phyloP scores from a whole-genome alignment of 2,888 invertebrate species.

The Drosophila kanekoi region DNA sequence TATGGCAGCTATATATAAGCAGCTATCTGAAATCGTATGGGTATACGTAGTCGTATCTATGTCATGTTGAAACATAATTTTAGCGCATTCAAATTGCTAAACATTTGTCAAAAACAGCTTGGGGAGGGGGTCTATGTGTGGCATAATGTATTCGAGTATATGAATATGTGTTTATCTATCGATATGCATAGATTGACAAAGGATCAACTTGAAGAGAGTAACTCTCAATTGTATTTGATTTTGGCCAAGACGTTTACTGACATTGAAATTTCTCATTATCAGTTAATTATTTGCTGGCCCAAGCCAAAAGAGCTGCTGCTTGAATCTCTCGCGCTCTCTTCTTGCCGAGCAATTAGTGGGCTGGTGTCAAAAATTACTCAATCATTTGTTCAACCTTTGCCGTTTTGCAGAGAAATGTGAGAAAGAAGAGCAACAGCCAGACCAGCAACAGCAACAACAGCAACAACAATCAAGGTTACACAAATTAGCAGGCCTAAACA shows the following conservation, averaged over 20 bases:
- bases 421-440: conserved; percentile 37
- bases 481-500: conserved; percentile 65
- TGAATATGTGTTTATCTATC: not conserved
- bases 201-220: conserved; percentile 18
- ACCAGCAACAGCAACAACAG: not conserved
- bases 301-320: conserved; percentile 12
- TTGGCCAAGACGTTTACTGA: conserved; percentile 18
- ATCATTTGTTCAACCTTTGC: conserved; percentile 58
- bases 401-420: conserved; percentile 66
- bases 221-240: not conserved
- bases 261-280: conserved; percentile 41
- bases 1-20: conserved; percentile 12
- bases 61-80: conserved; percentile 57
- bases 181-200: conserved; percentile 5
- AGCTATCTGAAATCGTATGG: conserved; percentile 15
- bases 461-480: conserved; percentile 70
- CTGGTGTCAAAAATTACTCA: conserved; percentile 77
- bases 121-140: conserved; percentile 7
- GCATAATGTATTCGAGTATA: conserved; percentile 24
- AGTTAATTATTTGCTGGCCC: conserved; percentile 10
- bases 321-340: conserved; percentile 8
- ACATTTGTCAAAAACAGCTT: conserved; percentile 37
- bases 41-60: conserved; percentile 9
- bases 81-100: conserved; percentile 50
- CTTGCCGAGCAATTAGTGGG: conserved; percentile 71